These are phyloP conservation scores for Galeopterus variegatus DNA, from an alignment of 2,113 vertebrate genomes.

Conservation along the genomic window DNA sequence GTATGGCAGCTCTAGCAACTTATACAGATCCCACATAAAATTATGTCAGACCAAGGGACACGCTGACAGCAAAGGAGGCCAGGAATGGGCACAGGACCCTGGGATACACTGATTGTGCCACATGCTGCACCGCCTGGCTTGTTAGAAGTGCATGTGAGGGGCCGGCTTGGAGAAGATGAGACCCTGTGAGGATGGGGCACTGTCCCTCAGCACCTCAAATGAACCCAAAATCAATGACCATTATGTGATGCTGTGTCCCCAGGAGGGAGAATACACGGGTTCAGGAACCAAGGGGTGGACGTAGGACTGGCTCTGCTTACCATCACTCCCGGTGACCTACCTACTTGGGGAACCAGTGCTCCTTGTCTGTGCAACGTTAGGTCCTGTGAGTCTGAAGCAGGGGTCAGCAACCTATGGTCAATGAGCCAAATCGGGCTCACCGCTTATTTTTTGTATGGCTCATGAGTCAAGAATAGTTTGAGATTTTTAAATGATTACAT, in stretches of 20 bases:
- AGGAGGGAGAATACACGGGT: not conserved
- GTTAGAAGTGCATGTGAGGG: too few species aligned
- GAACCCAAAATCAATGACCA: too few species aligned
- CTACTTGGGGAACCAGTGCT: not conserved
- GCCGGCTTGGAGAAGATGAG: not conserved
- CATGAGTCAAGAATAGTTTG: not conserved
- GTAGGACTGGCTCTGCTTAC: not conserved
- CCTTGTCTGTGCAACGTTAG: not conserved
- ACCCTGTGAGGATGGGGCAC: accelerated
- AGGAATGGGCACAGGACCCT: not conserved
- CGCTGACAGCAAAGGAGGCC: not conserved
- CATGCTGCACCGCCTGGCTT: not conserved
- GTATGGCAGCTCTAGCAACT: not conserved
- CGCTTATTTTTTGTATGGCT: not conserved
- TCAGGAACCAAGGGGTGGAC: not conserved
- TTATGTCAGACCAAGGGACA: not conserved
- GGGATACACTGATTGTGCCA: not conserved
- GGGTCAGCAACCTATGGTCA: not conserved
- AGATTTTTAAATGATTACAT: not conserved
- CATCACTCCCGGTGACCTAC: too few species aligned
- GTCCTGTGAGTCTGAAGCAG: not conserved
- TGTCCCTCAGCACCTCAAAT: not conserved
- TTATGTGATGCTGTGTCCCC: not conserved
- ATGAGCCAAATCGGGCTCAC: not conserved
- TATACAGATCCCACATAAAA: too few species aligned